Conservation (phyloP, 2,888 invertebrate genomes). For the Rapana venosa region DNA sequence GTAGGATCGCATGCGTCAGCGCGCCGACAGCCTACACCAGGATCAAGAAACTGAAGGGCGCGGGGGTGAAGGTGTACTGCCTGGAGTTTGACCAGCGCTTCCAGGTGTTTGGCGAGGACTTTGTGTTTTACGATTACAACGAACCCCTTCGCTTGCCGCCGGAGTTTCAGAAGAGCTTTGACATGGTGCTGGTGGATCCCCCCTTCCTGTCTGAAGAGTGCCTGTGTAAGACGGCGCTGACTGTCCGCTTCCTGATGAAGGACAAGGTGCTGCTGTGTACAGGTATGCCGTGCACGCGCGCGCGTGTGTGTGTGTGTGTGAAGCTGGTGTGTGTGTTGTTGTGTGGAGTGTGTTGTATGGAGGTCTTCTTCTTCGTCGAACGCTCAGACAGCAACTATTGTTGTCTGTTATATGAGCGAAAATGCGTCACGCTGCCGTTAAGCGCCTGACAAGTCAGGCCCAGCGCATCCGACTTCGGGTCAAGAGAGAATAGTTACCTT, state of each 20-base stretch:
- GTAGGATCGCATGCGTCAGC: constrained; percentile 88
- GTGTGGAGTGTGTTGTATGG: no score
- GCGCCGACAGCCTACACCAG: constrained; percentile 90
- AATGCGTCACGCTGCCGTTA: no score
- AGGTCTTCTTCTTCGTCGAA: no score
- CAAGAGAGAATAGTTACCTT: no score
- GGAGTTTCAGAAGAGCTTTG: constrained; percentile 83
- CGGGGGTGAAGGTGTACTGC: constrained; percentile 56
- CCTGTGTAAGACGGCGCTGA: constrained; percentile 88
- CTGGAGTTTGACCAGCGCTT: constrained; percentile 94
- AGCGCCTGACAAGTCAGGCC: no score
- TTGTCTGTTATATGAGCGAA: no score
- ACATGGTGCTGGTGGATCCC: constrained; percentile 94
- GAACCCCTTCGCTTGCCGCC: constrained; percentile 85
- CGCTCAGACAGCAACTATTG: no score
- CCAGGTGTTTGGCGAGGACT: constrained; percentile 87
- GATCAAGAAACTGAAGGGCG: constrained; percentile 69
- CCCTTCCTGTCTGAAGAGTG: constrained; percentile 97
- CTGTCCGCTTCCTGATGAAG: constrained; percentile 86
- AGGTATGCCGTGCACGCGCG: constrained; percentile 77
- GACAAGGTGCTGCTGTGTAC: constrained; percentile 91
- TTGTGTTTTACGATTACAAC: constrained; percentile 92
- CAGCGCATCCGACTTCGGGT: no score
- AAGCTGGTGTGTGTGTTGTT: background rate
- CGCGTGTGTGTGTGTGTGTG: background rate